phyloP scores from a whole-genome alignment of 30 jellyfish, hydroid and myxozoan species.

The Morbakka virulenta region DNA sequence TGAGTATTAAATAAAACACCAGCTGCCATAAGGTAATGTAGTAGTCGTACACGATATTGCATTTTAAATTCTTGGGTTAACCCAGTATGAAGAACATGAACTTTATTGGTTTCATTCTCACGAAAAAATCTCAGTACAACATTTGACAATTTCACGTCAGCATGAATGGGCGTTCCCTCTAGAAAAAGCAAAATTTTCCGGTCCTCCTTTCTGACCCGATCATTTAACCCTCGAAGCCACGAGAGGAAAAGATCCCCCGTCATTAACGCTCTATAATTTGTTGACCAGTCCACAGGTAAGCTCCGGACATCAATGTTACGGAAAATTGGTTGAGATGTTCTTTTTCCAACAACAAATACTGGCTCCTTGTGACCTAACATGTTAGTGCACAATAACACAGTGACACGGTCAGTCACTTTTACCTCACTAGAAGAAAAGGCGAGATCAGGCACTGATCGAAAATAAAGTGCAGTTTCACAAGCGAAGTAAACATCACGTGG shows the following conservation, averaged over 20 bases:
- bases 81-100: background rate
- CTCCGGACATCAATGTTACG: background rate
- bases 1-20: background rate
- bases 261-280: background rate
- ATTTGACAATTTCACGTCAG: background rate
- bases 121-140: background rate
- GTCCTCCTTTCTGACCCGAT: background rate
- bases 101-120: background rate
- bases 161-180: background rate
- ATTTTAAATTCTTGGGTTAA: background rate
- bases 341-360: background rate
- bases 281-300: background rate
- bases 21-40: background rate
- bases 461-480: background rate
- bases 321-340: background rate
- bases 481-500: background rate
- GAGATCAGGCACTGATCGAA: background rate
- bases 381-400: background rate
- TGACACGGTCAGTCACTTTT: background rate
- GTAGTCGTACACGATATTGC: background rate
- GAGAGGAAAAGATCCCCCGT: background rate
- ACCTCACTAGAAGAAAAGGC: background rate
- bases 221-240: background rate
- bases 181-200: background rate
- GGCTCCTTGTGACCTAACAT: background rate